Evolutionary conservation across 2,113 vertebrate species (phyloP), one percentile per base, ranked within the genome.

Genomic region (Origma solitaria): DNA sequence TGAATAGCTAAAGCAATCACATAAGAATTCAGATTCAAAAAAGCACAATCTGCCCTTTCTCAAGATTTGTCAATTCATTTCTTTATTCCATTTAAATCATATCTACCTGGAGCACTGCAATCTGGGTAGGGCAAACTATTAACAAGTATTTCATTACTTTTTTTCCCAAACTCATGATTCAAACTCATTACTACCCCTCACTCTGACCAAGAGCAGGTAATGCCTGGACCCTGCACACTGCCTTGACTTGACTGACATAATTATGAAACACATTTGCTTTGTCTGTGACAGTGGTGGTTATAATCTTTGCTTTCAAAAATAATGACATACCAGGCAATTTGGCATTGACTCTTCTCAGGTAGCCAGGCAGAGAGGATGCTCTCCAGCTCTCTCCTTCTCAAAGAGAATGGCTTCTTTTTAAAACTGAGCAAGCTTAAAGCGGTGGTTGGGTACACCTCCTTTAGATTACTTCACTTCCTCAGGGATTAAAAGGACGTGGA

Each of bases 381-480:
- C 33, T 42, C 13, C 20, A 70, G 6, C 24, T 51, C 10, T 31
- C 33, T 45, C 18, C 33, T 66, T 7, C 6, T 8, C 57, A 35
- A 8, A 45, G 6, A 75, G 13, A 56, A 60, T 1, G 31, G 9
- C 24, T 66, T n/a, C 37, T 64, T 88, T 45, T 50, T 19, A 38
- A 68, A 88, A 60, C 13, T 6, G 28, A 44, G 5, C 16, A 49
- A 92, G 9, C 8, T 78, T 17, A 11, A 30, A 42, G 4, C 10
- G 35, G 28, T 9, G 16, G 2, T 13, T 40, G 7, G 1, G 22
- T 30, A 18, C 27, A 42, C 13, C 21, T 45, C 35, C 35, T 79
- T 31, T 7, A 47, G 20, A 15, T 11, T 8, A 7, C 30, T 44
- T 30, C 7, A 0, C 24, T 58, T 1, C 1, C 15, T 1, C 25